These are phyloP conservation scores for Chaenocephalus aceratus DNA, from an alignment of 2,113 vertebrate species.

Conservation along the genomic window DNA sequence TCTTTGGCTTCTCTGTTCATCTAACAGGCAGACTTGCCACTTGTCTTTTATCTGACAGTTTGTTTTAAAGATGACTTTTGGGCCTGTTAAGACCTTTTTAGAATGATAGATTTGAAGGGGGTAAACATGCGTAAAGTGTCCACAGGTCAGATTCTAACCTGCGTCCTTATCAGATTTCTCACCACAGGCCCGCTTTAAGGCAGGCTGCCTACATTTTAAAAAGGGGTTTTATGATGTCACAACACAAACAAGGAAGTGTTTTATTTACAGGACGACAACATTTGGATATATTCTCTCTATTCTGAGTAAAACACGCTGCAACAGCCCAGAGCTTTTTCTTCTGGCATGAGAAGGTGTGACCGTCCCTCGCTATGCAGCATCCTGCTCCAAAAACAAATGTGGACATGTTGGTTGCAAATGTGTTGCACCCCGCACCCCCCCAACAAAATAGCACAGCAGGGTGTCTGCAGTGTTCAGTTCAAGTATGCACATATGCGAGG, in stretches of 20 bases:
- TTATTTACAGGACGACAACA: conserved; percentile 74
- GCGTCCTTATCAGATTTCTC: background rate
- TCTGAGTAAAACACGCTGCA: conserved; percentile 38
- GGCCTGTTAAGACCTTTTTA: no score
- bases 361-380: conserved; percentile 29
- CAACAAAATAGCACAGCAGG: conserved; percentile 19
- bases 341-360: conserved; percentile 28
- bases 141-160: no score
- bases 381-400: conserved; percentile 37
- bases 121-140: no score
- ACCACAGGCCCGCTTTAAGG: background rate
- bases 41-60: no score
- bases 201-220: conserved; percentile 5
- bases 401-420: conserved; percentile 37
- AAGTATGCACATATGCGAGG: conserved; percentile 65
- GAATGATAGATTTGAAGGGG: no score
- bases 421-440: conserved; percentile 10
- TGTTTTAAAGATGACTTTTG: no score
- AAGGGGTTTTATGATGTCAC: conserved; percentile 35
- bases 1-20: background rate
- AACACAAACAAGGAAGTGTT: conserved; percentile 53
- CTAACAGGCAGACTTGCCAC: background rate
- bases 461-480: conserved; percentile 53
- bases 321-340: conserved; percentile 32
- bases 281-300: conserved; percentile 58